These are phyloP conservation scores for Recurvirostra avosetta DNA, from an alignment of 2,113 vertebrate species.

Conservation along the genomic window DNA sequence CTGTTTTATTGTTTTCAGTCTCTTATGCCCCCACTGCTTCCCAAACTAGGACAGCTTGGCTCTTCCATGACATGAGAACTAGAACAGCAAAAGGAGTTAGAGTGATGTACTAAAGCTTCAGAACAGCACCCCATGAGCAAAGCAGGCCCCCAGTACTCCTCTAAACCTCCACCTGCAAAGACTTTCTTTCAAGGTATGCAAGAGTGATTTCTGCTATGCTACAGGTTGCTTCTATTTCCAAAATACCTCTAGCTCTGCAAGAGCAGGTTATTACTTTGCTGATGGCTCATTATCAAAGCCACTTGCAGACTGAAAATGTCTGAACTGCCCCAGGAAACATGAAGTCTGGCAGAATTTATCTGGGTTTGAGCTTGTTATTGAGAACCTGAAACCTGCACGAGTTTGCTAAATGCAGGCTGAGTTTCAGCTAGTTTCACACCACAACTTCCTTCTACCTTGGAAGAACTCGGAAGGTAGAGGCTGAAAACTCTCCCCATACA, in stretches of 20 bases:
- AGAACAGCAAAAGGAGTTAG: neutral
- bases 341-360: neutral
- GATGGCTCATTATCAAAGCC: neutral
- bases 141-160: neutral
- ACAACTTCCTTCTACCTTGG: neutral
- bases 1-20: neutral
- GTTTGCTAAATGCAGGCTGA: neutral
- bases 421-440: neutral
- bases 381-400: neutral
- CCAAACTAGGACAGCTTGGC: neutral
- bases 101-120: neutral
- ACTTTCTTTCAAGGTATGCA: neutral
- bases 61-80: neutral
- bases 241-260: neutral
- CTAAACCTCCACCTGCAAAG: neutral
- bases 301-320: neutral
- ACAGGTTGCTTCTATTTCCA: neutral
- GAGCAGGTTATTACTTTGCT: neutral
- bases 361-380: neutral
- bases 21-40: neutral
- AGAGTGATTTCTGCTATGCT: neutral
- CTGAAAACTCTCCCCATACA: neutral
- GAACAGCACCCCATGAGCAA: accelerated
- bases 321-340: neutral
- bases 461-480: neutral